phyloP scores from a whole-genome alignment of 2,888 invertebrate species.

The Pammene fasciana region DNA sequence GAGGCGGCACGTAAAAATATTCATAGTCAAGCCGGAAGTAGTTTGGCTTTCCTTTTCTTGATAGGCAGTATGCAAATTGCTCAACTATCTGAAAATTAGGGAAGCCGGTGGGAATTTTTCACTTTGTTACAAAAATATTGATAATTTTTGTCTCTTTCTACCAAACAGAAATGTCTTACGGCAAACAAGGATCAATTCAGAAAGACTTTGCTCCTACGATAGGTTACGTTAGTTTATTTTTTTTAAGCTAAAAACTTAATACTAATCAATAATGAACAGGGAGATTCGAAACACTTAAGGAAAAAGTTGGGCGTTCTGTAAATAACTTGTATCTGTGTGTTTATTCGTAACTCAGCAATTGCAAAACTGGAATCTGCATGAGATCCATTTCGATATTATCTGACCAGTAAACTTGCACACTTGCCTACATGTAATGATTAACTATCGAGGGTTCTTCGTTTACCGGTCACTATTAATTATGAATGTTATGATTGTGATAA shows the following conservation, averaged over 20 bases:
- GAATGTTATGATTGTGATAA: too few relatives aligned
- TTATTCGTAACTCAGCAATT: neutral
- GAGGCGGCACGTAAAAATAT: too few relatives aligned
- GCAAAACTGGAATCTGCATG: slow-evolving; percentile 15
- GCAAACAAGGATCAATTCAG: neutral
- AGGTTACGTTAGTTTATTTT: neutral
- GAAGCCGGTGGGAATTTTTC: too few relatives aligned
- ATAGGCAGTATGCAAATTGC: too few relatives aligned
- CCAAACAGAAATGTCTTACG: too few relatives aligned
- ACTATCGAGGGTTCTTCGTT: neutral
- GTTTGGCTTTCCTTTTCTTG: too few relatives aligned
- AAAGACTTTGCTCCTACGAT: neutral
- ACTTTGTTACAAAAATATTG: too few relatives aligned
- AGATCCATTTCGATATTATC: slow-evolving; percentile 11
- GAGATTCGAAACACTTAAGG: neutral
- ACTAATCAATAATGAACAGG: neutral
- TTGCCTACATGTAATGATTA: neutral
- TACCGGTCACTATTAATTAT: neutral
- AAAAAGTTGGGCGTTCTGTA: neutral
- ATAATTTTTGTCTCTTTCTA: too few relatives aligned
- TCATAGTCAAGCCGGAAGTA: too few relatives aligned
- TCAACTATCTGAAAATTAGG: too few relatives aligned
- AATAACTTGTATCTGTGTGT: neutral
- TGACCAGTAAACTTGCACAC: neutral
- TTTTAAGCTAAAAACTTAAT: neutral